Conservation (phyloP, 2,888 invertebrate species). For the Microctonus brassicae region DNA sequence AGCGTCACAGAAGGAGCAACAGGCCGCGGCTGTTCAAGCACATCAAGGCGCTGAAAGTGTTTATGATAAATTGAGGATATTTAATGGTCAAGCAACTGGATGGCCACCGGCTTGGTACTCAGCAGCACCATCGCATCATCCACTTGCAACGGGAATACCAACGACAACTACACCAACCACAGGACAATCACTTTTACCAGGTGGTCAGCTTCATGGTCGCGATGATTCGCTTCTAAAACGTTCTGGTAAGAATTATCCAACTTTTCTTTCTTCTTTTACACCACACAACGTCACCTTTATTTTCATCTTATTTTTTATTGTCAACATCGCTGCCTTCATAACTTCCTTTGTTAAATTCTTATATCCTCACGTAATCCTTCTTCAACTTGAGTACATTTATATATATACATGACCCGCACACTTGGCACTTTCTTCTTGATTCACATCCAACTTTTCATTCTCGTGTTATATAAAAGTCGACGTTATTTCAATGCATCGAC, state of each 20-base stretch:
- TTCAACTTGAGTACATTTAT: constrained; percentile 4
- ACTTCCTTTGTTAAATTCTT: not conserved
- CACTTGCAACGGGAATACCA: constrained; percentile 63
- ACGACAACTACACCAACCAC: constrained; percentile 63
- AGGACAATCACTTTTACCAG: constrained; percentile 67
- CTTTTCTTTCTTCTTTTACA: not conserved
- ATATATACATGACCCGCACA: not conserved
- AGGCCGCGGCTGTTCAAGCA: constrained; percentile 78
- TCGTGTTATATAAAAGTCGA: not conserved
- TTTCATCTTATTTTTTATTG: constrained; percentile 6
- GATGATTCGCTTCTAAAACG: constrained; percentile 66
- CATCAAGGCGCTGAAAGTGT: constrained; percentile 82
- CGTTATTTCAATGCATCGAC: too few relatives aligned
- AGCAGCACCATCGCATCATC: constrained; percentile 81
- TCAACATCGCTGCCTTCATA: not conserved
- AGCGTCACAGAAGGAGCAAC: constrained; percentile 96
- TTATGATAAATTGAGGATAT: constrained; percentile 95
- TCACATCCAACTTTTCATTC: constrained; percentile 7
- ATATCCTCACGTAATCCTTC: not conserved
- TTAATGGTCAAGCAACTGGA: constrained; percentile 87
- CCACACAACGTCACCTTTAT: not conserved
- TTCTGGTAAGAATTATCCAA: constrained; percentile 61
- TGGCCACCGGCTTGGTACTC: constrained; percentile 92
- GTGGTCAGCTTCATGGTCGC: constrained; percentile 72
- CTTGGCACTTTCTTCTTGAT: constrained; percentile 17